Evolutionary conservation across 2,113 vertebrate genomes (phyloP).

Genomic region (Tetraodon nigroviridis): DNA sequence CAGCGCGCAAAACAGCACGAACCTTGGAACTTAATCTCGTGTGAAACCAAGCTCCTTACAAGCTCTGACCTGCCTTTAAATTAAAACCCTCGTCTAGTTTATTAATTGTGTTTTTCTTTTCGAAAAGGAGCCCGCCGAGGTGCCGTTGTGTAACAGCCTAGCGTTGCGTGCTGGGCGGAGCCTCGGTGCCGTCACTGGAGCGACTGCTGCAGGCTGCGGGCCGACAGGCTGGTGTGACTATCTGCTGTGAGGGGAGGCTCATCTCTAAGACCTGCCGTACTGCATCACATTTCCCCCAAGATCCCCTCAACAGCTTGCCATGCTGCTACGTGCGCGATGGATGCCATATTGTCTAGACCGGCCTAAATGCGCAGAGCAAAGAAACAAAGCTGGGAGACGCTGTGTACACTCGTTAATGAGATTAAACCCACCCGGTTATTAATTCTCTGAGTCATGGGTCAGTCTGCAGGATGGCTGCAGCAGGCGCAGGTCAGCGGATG

Average conservation of each 20-base stretch:
- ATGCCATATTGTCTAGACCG: constrained; percentile 60
- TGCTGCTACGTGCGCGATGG: constrained; percentile 55
- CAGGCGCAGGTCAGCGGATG: neutral
- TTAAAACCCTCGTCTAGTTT: too few species aligned
- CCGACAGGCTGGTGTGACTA: constrained; percentile 62
- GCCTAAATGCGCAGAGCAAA: constrained; percentile 61
- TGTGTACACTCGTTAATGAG: constrained; percentile 55
- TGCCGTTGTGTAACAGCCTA: constrained; percentile 23
- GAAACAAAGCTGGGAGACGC: constrained; percentile 43
- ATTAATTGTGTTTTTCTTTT: neutral
- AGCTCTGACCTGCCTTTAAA: too few species aligned
- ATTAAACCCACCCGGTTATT: constrained; percentile 42
- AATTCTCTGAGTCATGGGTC: constrained; percentile 33
- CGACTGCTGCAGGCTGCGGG: constrained; percentile 45
- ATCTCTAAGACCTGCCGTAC: constrained; percentile 60
- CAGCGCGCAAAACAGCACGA: too few species aligned
- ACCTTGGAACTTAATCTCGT: too few species aligned
- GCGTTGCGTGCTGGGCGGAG: constrained; percentile 10
- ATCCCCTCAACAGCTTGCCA: constrained; percentile 65
- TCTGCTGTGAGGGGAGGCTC: constrained; percentile 48
- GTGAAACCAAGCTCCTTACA: too few species aligned
- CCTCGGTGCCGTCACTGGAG: constrained; percentile 37
- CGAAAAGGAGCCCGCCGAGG: neutral
- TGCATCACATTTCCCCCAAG: constrained; percentile 64
- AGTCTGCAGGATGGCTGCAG: constrained; percentile 9